Evolutionary conservation across 2,113 vertebrate species (phyloP).

Genomic region (Sterrhoptilus dennistouni): DNA sequence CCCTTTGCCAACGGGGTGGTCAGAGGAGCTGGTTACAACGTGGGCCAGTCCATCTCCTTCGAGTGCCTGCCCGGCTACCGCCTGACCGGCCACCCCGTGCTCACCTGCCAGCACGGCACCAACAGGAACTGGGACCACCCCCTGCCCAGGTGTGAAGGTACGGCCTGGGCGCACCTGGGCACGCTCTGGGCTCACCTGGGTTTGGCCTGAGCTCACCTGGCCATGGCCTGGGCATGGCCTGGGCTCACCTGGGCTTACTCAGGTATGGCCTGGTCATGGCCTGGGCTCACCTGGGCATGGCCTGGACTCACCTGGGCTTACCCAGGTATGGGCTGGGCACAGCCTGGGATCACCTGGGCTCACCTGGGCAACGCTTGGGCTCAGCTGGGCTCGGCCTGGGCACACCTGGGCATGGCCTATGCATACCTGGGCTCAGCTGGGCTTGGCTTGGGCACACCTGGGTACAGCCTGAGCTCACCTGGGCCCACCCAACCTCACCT

Average conservation of each 20-base stretch:
- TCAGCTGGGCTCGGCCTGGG: too few species aligned
- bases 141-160: slow-evolving; percentile 96
- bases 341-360: too few species aligned
- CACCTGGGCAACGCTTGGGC: too few species aligned
- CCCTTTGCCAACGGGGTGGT: slow-evolving; percentile 92
- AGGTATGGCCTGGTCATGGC: too few species aligned
- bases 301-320: too few species aligned
- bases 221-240: too few species aligned
- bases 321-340: too few species aligned
- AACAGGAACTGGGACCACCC: slow-evolving; percentile 96
- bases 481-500: too few species aligned
- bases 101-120: slow-evolving; percentile 94
- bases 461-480: neutral
- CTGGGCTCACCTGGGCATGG: too few species aligned
- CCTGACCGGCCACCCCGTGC: slow-evolving; percentile 87
- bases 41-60: slow-evolving; percentile 97
- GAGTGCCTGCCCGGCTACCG: slow-evolving; percentile 93
- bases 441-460: neutral
- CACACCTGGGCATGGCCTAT: neutral
- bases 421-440: neutral
- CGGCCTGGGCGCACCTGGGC: neutral
- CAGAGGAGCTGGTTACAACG: slow-evolving; percentile 93
- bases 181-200: neutral
- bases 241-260: neutral
- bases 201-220: too few species aligned